Percentiles rank a stretch among this genome's conserved stretches.
Evolutionary conservation across 2,888 invertebrate genomes (phyloP).

Genomic region (Syrphus vitripennis): DNA sequence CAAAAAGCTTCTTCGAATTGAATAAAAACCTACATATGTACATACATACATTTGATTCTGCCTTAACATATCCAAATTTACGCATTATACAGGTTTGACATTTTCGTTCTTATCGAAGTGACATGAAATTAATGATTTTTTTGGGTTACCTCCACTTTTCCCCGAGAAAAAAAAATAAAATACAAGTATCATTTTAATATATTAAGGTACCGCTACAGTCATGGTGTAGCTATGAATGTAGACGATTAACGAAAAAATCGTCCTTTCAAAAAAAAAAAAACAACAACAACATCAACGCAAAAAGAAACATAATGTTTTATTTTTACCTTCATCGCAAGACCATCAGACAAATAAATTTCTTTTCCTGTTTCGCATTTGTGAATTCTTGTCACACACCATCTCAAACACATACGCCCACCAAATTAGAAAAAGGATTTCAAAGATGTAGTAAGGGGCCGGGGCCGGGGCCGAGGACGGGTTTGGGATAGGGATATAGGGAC

Average conservation of each 20-base stretch:
- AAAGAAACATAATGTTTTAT: slow-evolving; percentile 42
- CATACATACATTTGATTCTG: no score
- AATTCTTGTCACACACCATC: slow-evolving; percentile 70
- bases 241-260: slow-evolving; percentile 64
- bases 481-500: no score
- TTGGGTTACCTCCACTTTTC: neutral
- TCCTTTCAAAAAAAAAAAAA: slow-evolving; percentile 43
- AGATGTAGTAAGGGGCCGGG: neutral
- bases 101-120: slow-evolving; percentile 56
- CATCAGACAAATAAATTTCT: slow-evolving; percentile 71
- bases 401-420: slow-evolving; percentile 55
- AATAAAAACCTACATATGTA: no score
- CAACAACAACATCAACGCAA: slow-evolving; percentile 1
- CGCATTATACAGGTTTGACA: slow-evolving; percentile 55
- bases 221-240: neutral
- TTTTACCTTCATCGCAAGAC: slow-evolving; percentile 59
- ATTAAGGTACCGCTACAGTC: neutral
- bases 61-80: slow-evolving; percentile 44
- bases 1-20: no score
- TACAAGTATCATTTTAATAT: slow-evolving; percentile 64
- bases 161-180: slow-evolving; percentile 14
- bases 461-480: no score
- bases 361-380: slow-evolving; percentile 70
- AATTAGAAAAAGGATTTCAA: slow-evolving; percentile 64
- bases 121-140: slow-evolving; percentile 48